These are phyloP conservation scores for Petrolisthes cinctipes DNA, from an alignment of 2,888 invertebrate genomes.

Conservation along the genomic window DNA sequence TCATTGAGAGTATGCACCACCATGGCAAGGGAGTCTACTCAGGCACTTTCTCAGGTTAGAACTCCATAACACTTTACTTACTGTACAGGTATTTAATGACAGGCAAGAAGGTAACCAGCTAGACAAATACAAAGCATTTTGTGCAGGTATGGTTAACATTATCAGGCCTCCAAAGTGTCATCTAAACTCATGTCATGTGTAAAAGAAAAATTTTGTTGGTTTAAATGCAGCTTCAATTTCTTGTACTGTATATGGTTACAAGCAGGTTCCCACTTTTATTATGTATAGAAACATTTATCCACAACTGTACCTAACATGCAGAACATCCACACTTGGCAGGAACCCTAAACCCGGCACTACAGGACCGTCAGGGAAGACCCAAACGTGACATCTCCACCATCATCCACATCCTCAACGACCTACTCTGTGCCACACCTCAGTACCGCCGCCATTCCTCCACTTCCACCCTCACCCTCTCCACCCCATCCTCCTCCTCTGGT, in stretches of 20 bases:
- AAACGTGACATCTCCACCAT: conserved; percentile 95
- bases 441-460: conserved; percentile 70
- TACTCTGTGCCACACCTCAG: conserved; percentile 86
- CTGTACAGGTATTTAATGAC: too few relatives aligned
- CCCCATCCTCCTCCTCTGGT: conserved; percentile 35
- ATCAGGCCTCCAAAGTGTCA: too few relatives aligned
- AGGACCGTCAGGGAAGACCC: conserved; percentile 90
- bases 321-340: conserved; percentile 72
- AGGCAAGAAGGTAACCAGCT: too few relatives aligned
- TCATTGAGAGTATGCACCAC: conserved; percentile 92
- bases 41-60: conserved; percentile 85
- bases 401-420: conserved; percentile 94
- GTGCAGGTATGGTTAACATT: too few relatives aligned
- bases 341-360: conserved; percentile 91
- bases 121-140: too few relatives aligned
- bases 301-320: too few relatives aligned
- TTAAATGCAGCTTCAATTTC: too few relatives aligned
- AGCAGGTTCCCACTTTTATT: too few relatives aligned
- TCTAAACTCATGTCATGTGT: too few relatives aligned
- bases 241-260: too few relatives aligned
- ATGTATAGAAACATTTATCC: too few relatives aligned
- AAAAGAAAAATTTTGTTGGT: too few relatives aligned
- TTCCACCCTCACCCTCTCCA: conserved; percentile 49
- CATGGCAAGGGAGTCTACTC: conserved; percentile 96
- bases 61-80: not conserved